These are phyloP conservation scores for Lasiommata megera DNA, from an alignment of 2,888 invertebrate species.

Conservation along the genomic window DNA sequence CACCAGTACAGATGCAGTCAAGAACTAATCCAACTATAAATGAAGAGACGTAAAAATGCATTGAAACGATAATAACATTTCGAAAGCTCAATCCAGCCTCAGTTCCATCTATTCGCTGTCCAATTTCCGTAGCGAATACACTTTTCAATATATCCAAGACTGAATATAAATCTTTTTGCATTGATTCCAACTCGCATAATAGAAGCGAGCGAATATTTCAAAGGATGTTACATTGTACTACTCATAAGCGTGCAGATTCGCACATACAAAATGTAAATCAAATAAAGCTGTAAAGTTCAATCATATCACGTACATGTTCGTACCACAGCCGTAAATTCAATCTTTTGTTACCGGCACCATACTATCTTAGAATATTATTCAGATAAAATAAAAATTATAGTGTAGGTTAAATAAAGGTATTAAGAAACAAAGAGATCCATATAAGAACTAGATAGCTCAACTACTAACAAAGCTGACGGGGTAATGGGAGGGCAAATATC, in stretches of 20 bases:
- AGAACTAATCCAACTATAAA: not conserved
- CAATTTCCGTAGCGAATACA: constrained; percentile 41
- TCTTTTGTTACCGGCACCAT: too few species aligned
- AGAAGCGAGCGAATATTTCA: constrained; percentile 28
- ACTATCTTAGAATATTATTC: too few species aligned
- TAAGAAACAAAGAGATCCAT: too few species aligned
- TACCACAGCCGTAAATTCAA: too few species aligned
- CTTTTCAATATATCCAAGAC: constrained; percentile 44
- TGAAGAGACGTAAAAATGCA: constrained; percentile 4
- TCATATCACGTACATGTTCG: not conserved
- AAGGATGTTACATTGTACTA: not conserved
- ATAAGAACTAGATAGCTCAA: too few species aligned
- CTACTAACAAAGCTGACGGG: too few species aligned
- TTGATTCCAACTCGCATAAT: constrained; percentile 29
- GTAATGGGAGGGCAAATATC: too few species aligned
- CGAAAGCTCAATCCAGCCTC: constrained; percentile 24
- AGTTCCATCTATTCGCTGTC: constrained; percentile 37
- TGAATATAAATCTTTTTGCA: constrained; percentile 39
- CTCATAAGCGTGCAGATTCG: not conserved
- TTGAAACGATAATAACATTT: constrained; percentile 18
- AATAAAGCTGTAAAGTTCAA: not conserved
- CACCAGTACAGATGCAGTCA: not conserved
- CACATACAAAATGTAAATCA: not conserved
- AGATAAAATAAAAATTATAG: too few species aligned
- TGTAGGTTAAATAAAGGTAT: too few species aligned